Percentiles rank a stretch among this genome's conserved stretches.
These are phyloP conservation scores for Martes martes DNA, from an alignment of 2,113 vertebrate genomes.

Conservation along the genomic window DNA sequence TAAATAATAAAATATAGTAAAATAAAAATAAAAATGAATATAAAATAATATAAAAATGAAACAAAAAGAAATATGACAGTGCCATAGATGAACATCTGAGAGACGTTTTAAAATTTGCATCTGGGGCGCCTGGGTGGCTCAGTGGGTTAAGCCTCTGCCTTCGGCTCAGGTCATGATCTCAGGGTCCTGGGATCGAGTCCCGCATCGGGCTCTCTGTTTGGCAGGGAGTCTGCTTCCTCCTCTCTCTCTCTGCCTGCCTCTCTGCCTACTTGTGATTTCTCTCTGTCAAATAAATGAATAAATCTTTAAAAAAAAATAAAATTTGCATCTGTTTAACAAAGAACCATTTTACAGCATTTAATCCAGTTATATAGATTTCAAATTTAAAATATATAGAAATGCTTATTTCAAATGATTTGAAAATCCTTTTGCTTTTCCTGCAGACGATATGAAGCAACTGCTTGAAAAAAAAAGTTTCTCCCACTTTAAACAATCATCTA, in stretches of 20 bases:
- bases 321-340: neutral
- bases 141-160: no score
- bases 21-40: no score
- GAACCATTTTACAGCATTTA: neutral
- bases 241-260: no score
- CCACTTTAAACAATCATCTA: neutral
- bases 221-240: no score
- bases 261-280: no score
- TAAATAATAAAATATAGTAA: neutral
- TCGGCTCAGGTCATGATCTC: no score
- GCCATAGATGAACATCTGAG: neutral
- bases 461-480: neutral
- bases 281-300: no score
- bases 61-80: neutral
- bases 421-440: neutral
- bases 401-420: neutral
- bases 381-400: neutral
- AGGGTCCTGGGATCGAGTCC: no score
- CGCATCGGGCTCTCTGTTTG: no score
- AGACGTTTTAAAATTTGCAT: neutral
- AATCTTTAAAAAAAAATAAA: no score
- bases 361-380: neutral
- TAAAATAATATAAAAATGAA: neutral
- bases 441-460: neutral
- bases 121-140: no score